A percentile compares a stretch with the other conserved stretches of the same genome.
Evolutionary conservation across 2,113 vertebrate genomes (phyloP).

Genomic region (Pelvicachromis taeniatus): DNA sequence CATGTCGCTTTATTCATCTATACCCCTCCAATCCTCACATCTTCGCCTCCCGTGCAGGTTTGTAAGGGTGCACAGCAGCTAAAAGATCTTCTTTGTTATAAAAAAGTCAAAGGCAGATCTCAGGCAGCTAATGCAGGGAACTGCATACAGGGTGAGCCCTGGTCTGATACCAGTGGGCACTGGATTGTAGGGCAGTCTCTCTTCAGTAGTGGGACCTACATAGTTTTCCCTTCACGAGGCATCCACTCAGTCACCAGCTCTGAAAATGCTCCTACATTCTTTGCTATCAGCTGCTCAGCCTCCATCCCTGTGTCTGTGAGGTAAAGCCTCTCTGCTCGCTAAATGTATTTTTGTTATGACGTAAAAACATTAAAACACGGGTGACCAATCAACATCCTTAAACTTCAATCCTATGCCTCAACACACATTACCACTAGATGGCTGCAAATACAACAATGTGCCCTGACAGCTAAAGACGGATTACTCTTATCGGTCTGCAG

Average conservation of each 20-base stretch:
- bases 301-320: background rate
- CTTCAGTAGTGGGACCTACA: background rate
- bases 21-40: background rate
- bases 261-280: background rate
- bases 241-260: background rate
- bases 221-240: background rate
- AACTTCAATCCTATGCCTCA: background rate
- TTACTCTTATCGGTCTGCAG: too few relatives aligned
- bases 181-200: background rate
- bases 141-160: background rate
- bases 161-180: background rate
- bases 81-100: background rate
- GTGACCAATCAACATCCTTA: background rate
- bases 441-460: background rate
- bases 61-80: background rate
- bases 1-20: background rate
- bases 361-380: background rate
- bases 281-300: background rate
- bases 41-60: background rate
- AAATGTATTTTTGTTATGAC: background rate
- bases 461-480: background rate
- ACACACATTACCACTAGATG: constrained; percentile 33
- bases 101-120: background rate
- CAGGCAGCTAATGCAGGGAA: background rate
- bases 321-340: background rate